Evolutionary conservation across 2,888 invertebrate genomes (phyloP).

Genomic region (Zaprionus obscuricornis): DNA sequence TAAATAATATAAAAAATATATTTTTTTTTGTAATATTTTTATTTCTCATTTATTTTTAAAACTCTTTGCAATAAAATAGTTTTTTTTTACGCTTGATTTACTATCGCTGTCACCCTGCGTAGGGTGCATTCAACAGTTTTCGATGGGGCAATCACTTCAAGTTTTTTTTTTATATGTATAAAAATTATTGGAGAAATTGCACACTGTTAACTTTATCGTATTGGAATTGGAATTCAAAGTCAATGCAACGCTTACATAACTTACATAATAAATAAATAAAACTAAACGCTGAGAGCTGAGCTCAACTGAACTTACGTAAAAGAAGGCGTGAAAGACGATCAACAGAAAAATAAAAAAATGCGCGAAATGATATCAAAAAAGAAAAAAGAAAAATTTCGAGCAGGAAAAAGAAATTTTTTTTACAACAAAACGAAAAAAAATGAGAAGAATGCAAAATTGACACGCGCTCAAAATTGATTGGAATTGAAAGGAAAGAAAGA

Average conservation of each 20-base stretch:
- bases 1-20: too few species aligned
- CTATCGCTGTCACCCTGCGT: conserved; percentile 17
- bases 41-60: too few species aligned
- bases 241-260: conserved; percentile 71
- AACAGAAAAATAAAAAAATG: conserved; percentile 23
- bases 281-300: conserved; percentile 18
- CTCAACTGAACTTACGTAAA: conserved; percentile 39
- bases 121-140: conserved; percentile 34
- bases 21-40: too few species aligned
- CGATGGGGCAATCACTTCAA: conserved; percentile 28
- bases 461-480: conserved; percentile 45
- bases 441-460: conserved; percentile 30
- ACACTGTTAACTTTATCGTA: conserved; percentile 58
- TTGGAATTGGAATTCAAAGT: conserved; percentile 59
- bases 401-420: conserved; percentile 32
- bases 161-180: too few species aligned
- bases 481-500: too few species aligned
- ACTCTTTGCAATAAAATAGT: too few species aligned
- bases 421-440: too few species aligned
- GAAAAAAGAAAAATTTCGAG: conserved; percentile 38
- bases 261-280: conserved; percentile 16
- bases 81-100: too few species aligned
- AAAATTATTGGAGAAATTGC: conserved; percentile 33
- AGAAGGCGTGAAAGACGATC: conserved; percentile 31
- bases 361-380: too few species aligned